Conservation (phyloP, 2,888 invertebrate genomes). For the Schrankia costaestrigalis region DNA sequence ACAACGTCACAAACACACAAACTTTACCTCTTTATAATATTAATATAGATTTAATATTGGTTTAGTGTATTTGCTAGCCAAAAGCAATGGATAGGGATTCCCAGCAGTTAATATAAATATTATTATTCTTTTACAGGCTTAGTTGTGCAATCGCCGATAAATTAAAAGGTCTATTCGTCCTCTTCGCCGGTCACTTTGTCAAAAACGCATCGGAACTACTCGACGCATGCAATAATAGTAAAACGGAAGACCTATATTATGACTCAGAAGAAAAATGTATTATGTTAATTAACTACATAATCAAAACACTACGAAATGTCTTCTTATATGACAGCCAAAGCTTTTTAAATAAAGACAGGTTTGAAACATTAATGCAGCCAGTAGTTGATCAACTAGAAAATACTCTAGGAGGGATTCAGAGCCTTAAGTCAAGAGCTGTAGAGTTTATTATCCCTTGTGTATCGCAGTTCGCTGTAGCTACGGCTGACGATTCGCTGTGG, state of each 20-base stretch:
- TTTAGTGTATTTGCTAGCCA: too few species aligned
- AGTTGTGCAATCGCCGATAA: constrained; percentile 89
- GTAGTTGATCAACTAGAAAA: constrained; percentile 94
- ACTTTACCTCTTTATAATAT: too few species aligned
- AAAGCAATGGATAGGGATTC: too few species aligned
- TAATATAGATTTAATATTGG: too few species aligned
- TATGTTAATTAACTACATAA: constrained; percentile 84
- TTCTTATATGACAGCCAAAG: constrained; percentile 91
- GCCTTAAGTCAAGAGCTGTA: constrained; percentile 80
- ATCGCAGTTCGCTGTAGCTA: constrained; percentile 89
- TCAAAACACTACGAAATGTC: constrained; percentile 87
- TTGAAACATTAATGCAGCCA: constrained; percentile 91
- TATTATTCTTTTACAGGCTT: constrained; percentile 70
- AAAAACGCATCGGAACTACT: constrained; percentile 89
- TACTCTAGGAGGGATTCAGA: constrained; percentile 81
- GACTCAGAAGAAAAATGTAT: constrained; percentile 79
- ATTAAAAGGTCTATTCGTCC: constrained; percentile 91
- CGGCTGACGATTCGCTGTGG: constrained; percentile 92
- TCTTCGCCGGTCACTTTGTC: constrained; percentile 93
- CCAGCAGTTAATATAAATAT: not conserved
- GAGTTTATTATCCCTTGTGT: constrained; percentile 88
- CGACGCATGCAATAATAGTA: constrained; percentile 83
- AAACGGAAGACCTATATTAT: constrained; percentile 77
- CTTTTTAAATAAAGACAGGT: constrained; percentile 91
- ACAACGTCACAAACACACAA: too few species aligned